Evolutionary conservation across 2,113 vertebrate species (phyloP).

Genomic region (Python bivittatus): DNA sequence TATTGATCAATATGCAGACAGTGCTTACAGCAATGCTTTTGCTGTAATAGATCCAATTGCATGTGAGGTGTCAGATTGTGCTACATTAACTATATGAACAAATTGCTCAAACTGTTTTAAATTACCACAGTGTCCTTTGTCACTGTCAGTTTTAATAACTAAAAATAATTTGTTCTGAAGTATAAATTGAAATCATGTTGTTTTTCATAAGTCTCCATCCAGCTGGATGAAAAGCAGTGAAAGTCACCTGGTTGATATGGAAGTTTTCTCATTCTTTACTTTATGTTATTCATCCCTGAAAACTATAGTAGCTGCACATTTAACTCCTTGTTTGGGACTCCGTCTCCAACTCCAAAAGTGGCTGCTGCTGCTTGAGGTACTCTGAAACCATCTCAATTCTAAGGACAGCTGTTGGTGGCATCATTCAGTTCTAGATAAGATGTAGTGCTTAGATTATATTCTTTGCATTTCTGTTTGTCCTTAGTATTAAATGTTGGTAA

Average conservation of each 20-base stretch:
- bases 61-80: constrained; percentile 32
- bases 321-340: background rate
- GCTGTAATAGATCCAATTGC: constrained; percentile 47
- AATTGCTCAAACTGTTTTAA: constrained; percentile 33
- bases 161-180: background rate
- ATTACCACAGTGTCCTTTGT: constrained; percentile 18
- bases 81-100: constrained; percentile 38
- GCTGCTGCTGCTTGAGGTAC: background rate
- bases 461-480: background rate
- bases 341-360: background rate
- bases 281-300: background rate
- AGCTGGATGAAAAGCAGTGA: background rate
- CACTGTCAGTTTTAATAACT: constrained; percentile 35
- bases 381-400: background rate
- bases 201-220: background rate
- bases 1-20: constrained; percentile 38
- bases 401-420: background rate
- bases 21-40: constrained; percentile 44
- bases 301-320: background rate
- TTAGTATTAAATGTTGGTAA: background rate
- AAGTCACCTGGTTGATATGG: background rate
- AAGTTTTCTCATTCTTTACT: background rate
- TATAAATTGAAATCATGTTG: background rate
- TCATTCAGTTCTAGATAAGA: background rate
- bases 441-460: background rate